These are phyloP conservation scores for Tryphoninae sp. DNA, from an alignment of 2,888 invertebrate species.

Conservation along the genomic window DNA sequence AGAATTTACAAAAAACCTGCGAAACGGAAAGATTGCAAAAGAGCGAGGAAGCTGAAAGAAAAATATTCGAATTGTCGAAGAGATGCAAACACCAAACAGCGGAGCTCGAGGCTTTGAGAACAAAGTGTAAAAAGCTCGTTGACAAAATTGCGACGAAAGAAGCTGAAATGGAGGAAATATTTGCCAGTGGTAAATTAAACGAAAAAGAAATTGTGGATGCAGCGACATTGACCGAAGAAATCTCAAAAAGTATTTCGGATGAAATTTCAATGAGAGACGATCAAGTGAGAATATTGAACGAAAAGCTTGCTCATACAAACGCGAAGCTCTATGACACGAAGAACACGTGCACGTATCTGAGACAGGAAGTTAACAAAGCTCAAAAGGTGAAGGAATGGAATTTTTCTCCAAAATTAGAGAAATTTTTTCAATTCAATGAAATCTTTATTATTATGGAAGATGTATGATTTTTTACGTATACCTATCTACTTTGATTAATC, in stretches of 20 bases:
- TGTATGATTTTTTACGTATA: background rate
- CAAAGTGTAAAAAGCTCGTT: constrained; percentile 84
- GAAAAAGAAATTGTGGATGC: constrained; percentile 26
- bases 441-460: too few species aligned
- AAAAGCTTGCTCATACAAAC: constrained; percentile 84
- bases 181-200: background rate
- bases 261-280: constrained; percentile 81
- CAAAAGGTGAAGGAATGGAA: constrained; percentile 83
- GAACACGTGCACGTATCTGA: constrained; percentile 87
- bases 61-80: constrained; percentile 87
- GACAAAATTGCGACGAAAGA: constrained; percentile 82
- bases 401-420: background rate
- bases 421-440: background rate
- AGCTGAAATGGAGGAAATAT: constrained; percentile 57
- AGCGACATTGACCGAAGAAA: constrained; percentile 53
- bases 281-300: constrained; percentile 84
- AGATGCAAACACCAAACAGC: constrained; percentile 86
- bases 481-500: background rate
- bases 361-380: constrained; percentile 87
- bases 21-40: constrained; percentile 71
- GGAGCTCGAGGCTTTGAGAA: constrained; percentile 84
- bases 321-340: constrained; percentile 87
- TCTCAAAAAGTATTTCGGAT: constrained; percentile 56
- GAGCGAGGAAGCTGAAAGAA: constrained; percentile 84
- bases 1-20: constrained; percentile 37